Conservation (phyloP, 2,888 invertebrate species). For the Bimastos eiseni region DNA sequence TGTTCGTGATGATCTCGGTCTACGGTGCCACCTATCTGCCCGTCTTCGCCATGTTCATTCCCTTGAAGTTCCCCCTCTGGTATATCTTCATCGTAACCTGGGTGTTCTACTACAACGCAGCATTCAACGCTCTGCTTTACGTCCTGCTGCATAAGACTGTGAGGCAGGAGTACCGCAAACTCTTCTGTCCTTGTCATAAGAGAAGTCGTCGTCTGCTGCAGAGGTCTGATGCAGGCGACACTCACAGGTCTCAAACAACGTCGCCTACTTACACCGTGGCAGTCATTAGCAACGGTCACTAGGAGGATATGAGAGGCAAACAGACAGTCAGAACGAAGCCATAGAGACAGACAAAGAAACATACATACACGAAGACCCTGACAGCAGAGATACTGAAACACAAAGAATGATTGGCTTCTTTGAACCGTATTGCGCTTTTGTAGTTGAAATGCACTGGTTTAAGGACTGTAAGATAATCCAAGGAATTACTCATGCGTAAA, state of each 20-base stretch:
- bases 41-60: background rate
- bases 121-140: constrained; percentile 20
- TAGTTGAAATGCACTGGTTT: background rate
- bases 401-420: background rate
- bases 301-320: background rate
- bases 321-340: background rate
- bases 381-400: background rate
- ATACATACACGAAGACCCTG: background rate
- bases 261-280: background rate
- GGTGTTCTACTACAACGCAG: constrained; percentile 18
- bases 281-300: background rate
- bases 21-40: constrained; percentile 21
- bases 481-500: too few relatives aligned
- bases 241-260: background rate
- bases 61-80: background rate
- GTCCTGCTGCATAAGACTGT: constrained; percentile 16
- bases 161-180: background rate
- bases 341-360: background rate
- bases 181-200: background rate
- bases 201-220: too few relatives aligned
- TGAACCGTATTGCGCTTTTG: background rate
- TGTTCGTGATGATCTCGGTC: constrained; percentile 19
- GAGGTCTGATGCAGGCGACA: background rate
- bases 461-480: background rate
- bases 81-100: background rate